Percentiles rank a stretch among this genome's conserved stretches.
phyloP scores from a whole-genome alignment of 2,113 vertebrate species.

The Clarias macrocephalus region DNA sequence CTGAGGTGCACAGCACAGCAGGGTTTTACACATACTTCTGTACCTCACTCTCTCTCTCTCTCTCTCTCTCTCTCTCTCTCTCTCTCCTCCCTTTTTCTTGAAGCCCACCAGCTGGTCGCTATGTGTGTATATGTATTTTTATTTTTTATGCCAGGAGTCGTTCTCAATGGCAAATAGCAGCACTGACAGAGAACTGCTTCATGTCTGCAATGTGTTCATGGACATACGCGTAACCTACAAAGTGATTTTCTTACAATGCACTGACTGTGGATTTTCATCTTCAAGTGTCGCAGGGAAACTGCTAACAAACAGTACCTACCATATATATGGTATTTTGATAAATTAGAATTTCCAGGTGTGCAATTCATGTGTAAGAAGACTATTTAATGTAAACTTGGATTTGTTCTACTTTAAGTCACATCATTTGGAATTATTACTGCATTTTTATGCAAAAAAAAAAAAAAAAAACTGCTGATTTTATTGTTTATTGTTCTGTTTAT shows the following conservation, averaged over 20 bases:
- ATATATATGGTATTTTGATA: too few relatives aligned
- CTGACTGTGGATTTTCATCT: neutral
- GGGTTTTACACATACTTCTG: neutral
- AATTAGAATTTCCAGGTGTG: too few relatives aligned
- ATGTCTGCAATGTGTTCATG: neutral
- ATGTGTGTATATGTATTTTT: too few relatives aligned
- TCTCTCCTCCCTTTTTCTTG: neutral
- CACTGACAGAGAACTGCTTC: neutral
- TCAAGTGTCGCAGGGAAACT: neutral
- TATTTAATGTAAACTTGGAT: too few relatives aligned
- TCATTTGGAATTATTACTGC: too few relatives aligned
- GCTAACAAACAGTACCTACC: neutral
- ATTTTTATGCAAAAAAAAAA: too few relatives aligned
- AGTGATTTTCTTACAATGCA: neutral
- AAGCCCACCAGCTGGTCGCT: neutral
- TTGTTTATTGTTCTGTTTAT: too few relatives aligned
- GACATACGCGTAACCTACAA: neutral
- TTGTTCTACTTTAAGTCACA: too few relatives aligned
- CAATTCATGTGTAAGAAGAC: too few relatives aligned
- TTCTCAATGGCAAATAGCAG: neutral
- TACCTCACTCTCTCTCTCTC: neutral
- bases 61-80: neutral
- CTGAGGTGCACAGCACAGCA: constrained; percentile 2
- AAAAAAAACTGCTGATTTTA: too few relatives aligned
- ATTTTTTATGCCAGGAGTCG: neutral